Evolutionary conservation across 2,113 vertebrate species (phyloP).

Genomic region (Hippopotamus amphibius): DNA sequence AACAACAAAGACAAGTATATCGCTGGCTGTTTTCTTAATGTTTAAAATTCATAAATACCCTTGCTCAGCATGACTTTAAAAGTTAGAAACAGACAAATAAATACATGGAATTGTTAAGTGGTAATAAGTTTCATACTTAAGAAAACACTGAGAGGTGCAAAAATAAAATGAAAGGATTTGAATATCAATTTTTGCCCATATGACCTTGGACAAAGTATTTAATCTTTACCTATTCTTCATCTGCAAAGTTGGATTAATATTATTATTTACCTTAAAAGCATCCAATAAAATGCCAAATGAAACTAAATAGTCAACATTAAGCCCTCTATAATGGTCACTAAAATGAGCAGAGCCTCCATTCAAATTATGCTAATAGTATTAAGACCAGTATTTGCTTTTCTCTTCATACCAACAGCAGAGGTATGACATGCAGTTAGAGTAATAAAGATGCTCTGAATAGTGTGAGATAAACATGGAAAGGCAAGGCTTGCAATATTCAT

Average conservation of each 20-base stretch:
- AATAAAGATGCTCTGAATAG: background rate
- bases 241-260: background rate
- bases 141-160: background rate
- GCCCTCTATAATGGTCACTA: background rate
- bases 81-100: background rate
- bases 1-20: background rate
- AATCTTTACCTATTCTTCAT: background rate
- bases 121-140: background rate
- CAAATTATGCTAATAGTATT: background rate
- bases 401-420: background rate
- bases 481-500: background rate
- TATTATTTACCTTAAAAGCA: background rate
- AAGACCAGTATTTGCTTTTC: slow-evolving; percentile 1
- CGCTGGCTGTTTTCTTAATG: background rate
- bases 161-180: background rate
- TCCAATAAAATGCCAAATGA: slow-evolving; percentile 29
- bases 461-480: background rate
- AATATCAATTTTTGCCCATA: background rate
- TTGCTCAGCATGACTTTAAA: background rate
- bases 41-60: background rate
- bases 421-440: background rate
- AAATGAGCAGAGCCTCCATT: background rate
- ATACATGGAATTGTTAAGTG: background rate
- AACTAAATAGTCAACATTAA: background rate
- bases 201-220: background rate